A percentile compares a stretch with the other conserved stretches of the same genome.
phyloP scores from a whole-genome alignment of 2,888 invertebrate genomes.

The Rambutsinella grinnellia region DNA sequence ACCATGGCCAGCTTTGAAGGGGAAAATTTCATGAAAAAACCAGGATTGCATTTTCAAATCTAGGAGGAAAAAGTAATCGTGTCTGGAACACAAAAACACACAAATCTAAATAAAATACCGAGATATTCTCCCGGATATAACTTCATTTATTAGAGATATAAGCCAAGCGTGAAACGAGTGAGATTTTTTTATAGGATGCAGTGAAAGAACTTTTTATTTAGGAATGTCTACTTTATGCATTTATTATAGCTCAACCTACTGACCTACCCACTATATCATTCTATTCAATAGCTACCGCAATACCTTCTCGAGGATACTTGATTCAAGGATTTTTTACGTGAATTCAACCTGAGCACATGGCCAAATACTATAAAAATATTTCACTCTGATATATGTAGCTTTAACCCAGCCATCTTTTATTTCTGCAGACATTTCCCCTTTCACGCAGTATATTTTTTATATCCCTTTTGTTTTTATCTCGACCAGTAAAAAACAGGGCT shows the following conservation, averaged over 20 bases:
- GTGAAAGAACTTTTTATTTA: background rate
- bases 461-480: background rate
- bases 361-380: no score
- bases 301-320: background rate
- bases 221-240: slow-evolving; percentile 3
- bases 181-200: no score
- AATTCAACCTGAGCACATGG: background rate
- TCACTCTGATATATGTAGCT: background rate
- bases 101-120: no score
- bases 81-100: background rate
- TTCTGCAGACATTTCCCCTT: background rate
- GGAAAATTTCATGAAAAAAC: background rate
- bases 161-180: no score
- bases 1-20: background rate
- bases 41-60: background rate
- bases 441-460: background rate
- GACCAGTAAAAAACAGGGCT: no score
- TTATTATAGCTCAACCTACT: slow-evolving; percentile 30
- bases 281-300: slow-evolving; percentile 3
- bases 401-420: background rate
- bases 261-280: slow-evolving; percentile 29
- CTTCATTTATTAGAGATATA: slow-evolving; percentile 3
- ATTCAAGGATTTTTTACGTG: background rate
- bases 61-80: background rate
- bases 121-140: no score